These are phyloP conservation scores for Notodonta ziczac DNA, from an alignment of 2,888 invertebrate genomes.

Conservation along the genomic window DNA sequence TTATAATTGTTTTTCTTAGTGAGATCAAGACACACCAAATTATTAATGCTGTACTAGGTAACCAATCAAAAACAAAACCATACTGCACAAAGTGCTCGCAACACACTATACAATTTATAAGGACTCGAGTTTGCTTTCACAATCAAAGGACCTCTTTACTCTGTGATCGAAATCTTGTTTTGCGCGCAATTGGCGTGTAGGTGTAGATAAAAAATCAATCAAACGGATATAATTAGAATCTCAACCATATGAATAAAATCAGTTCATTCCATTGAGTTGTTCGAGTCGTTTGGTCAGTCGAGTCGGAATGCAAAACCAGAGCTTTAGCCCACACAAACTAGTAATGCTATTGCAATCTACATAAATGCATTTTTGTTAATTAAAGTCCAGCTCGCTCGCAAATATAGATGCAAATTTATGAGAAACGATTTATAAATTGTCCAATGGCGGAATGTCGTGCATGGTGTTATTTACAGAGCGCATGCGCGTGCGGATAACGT, in stretches of 20 bases:
- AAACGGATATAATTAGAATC: neutral
- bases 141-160: neutral
- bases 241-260: neutral
- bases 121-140: neutral
- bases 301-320: slow-evolving; percentile 43
- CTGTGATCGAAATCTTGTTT: neutral
- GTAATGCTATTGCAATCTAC: slow-evolving; percentile 50
- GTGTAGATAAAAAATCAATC: no score
- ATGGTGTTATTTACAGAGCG: slow-evolving; percentile 69
- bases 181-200: neutral
- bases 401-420: slow-evolving; percentile 44
- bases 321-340: slow-evolving; percentile 46
- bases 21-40: neutral
- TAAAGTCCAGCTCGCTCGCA: slow-evolving; percentile 39
- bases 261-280: no score
- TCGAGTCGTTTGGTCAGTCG: neutral
- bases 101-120: slow-evolving; percentile 34
- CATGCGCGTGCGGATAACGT: slow-evolving; percentile 67
- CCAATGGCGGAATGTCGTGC: slow-evolving; percentile 59
- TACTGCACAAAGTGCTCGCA: slow-evolving; percentile 28
- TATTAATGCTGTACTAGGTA: no score
- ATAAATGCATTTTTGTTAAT: slow-evolving; percentile 45
- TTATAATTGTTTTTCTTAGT: no score
- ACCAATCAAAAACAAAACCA: no score
- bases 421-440: slow-evolving; percentile 52